Conservation (phyloP, 2,113 vertebrate species). For the Tursiops truncatus region DNA sequence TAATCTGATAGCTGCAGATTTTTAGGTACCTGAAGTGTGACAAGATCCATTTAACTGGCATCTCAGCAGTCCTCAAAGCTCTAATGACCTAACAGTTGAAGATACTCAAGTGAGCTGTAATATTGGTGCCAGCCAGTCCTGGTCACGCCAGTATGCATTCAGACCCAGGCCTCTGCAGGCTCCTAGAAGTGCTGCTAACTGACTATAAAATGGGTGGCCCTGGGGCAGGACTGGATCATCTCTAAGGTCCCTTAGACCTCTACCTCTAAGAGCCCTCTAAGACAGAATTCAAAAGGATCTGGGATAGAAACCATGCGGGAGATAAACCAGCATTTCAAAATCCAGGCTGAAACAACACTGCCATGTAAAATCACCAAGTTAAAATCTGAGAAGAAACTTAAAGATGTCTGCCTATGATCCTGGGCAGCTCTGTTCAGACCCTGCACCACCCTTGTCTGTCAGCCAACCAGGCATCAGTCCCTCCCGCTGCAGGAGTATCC, state of each 20-base stretch:
- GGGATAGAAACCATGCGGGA: not conserved
- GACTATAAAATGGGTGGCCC: not conserved
- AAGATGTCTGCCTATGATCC: not conserved
- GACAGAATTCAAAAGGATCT: not conserved
- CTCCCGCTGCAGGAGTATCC: slow-evolving; percentile 45
- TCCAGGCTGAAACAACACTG: not conserved
- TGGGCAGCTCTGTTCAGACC: not conserved
- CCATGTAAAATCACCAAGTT: slow-evolving; percentile 13
- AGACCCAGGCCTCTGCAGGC: not conserved
- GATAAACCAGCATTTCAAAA: not conserved
- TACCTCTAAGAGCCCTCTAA: not conserved
- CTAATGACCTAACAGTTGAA: not conserved
- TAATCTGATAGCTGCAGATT: not conserved
- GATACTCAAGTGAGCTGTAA: not conserved
- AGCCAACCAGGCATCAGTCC: not conserved
- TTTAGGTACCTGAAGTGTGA: not conserved
- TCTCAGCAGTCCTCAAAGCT: not conserved
- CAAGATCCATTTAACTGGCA: not conserved
- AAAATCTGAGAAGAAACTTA: slow-evolving; percentile 48
- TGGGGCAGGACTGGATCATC: not conserved
- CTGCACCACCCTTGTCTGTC: not conserved
- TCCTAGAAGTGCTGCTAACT: not conserved
- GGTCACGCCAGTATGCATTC: not conserved
- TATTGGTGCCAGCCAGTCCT: not conserved
- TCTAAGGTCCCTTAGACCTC: not conserved